Base-by-base conservation (phyloP, 2,888 invertebrate species). In the Agapetus fuscipes region DNA sequence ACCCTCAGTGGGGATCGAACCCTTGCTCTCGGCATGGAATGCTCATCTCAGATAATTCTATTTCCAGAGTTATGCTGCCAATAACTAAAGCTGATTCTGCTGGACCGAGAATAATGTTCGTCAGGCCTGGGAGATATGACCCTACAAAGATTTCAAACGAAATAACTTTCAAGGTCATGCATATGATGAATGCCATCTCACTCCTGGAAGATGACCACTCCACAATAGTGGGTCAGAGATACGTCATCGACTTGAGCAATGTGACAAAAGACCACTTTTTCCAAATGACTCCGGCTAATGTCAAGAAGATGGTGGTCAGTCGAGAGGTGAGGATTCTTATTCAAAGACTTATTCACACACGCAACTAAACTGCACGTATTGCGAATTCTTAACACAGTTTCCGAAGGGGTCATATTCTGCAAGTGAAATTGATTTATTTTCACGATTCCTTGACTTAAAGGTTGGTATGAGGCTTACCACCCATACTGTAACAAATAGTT, bases 261-360 rank as follows among this genome's bases (percentile, higher is more conserved):
- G 62, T 72, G 0, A 69, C 72, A 0, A 53, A 74, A 45, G 66
- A 58, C n/a, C 80, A 81, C 50, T 58, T 77, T 14, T 57, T 70
- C 7, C 73, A 76, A 50, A 67, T 72, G 24, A 72, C 72, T n/a
- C 76, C 78, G 0, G 55, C 64, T 0, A 49, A 75, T 34, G 59
- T 76, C 26, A 79, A 74, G 54, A 81, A 80, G 55, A 63, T 75
- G 52, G 56, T 65, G 4, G 60, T 27, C 16, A 28, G 20, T 6
- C 32, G 38, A 10, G 35, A 45, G 40, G 45, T 45, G 31, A n/a
- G n/a, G n/a, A n/a, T n/a, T n/a, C n/a, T n/a, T n/a, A n/a, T n/a
- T n/a, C n/a, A n/a, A n/a, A n/a, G n/a, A n/a, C n/a, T n/a, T n/a
- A n/a, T n/a, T n/a, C n/a, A n/a, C n/a, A n/a, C n/a, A n/a, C n/a